These are phyloP conservation scores for Crypturellus tataupa DNA, from an alignment of 2,797 vertebrate genomes.

Conservation along the genomic window DNA sequence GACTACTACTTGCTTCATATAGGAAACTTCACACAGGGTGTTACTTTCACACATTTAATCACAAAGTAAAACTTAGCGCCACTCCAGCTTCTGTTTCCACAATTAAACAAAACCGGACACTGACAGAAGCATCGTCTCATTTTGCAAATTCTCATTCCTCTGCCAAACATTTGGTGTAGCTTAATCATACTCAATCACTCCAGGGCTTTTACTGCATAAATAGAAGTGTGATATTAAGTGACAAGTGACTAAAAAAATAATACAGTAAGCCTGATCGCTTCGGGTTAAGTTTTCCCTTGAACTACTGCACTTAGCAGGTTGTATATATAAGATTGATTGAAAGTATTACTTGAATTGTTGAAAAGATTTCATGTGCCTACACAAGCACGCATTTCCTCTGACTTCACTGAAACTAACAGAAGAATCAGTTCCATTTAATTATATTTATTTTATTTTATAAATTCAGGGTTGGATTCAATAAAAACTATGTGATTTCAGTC, in stretches of 20 bases:
- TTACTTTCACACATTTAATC: conserved; percentile 34
- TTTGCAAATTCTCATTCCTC: conserved; percentile 41
- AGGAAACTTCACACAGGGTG: not conserved
- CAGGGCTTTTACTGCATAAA: conserved; percentile 9
- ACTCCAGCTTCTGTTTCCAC: conserved; percentile 32
- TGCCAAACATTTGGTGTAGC: conserved; percentile 63
- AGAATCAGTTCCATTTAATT: conserved; percentile 52
- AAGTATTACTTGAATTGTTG: conserved; percentile 10
- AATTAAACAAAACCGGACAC: conserved; percentile 58
- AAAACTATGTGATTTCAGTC: conserved; percentile 54
- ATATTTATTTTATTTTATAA: conserved; percentile 57
- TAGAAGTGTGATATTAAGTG: conserved; percentile 4
- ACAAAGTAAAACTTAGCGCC: conserved; percentile 18
- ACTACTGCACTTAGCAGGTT: not conserved
- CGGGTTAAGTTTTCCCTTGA: not conserved
- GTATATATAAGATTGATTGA: not conserved
- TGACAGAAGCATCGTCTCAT: conserved; percentile 45
- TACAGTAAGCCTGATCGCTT: not conserved
- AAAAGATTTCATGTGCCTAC: not conserved
- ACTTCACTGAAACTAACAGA: conserved; percentile 16
- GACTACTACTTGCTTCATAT: not conserved
- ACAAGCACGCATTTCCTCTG: conserved; percentile 32
- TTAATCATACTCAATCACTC: conserved; percentile 9
- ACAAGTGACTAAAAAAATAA: conserved; percentile 27
- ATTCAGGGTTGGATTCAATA: conserved; percentile 50